Percentiles rank a stretch among this genome's conserved stretches.
phyloP scores from a whole-genome alignment of 2,888 invertebrate genomes.

The Tachina lurida region DNA sequence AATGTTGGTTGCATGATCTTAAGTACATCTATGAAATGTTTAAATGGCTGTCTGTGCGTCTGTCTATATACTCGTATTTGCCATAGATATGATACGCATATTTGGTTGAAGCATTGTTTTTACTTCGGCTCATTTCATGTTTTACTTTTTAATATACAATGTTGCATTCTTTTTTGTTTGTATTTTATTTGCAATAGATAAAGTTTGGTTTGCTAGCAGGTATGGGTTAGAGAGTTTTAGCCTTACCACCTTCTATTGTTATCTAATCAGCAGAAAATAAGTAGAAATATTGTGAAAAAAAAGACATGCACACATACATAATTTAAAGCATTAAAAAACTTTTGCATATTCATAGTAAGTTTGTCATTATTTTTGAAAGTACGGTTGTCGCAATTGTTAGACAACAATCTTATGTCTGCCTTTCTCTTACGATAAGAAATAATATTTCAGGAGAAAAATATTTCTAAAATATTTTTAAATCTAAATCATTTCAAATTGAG shows the following conservation, averaged over 20 bases:
- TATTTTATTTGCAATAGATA: slow-evolving; percentile 4
- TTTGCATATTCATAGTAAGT: slow-evolving; percentile 32
- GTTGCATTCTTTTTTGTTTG: slow-evolving; percentile 17
- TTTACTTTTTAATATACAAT: slow-evolving; percentile 16
- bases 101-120: slow-evolving; percentile 14
- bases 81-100: slow-evolving; percentile 58
- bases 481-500: slow-evolving; percentile 4
- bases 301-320: slow-evolving; percentile 1
- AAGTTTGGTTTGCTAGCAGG: background rate
- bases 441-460: background rate
- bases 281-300: slow-evolving; percentile 1
- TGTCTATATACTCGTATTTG: slow-evolving; percentile 3
- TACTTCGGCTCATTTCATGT: slow-evolving; percentile 29
- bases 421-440: slow-evolving; percentile 31
- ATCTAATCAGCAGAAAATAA: slow-evolving; percentile 59
- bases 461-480: slow-evolving; percentile 10
- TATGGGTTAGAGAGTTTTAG: slow-evolving; percentile 43
- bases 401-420: slow-evolving; percentile 18
- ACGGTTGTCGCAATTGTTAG: slow-evolving; percentile 6
- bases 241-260: slow-evolving; percentile 67
- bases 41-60: background rate
- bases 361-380: slow-evolving; percentile 20
- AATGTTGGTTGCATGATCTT: slow-evolving; percentile 55
- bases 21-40: slow-evolving; percentile 39
- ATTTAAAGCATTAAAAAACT: slow-evolving; percentile 39